These are phyloP conservation scores for Cyclura pinguis DNA, from an alignment of 2,797 vertebrate genomes.

Conservation along the genomic window DNA sequence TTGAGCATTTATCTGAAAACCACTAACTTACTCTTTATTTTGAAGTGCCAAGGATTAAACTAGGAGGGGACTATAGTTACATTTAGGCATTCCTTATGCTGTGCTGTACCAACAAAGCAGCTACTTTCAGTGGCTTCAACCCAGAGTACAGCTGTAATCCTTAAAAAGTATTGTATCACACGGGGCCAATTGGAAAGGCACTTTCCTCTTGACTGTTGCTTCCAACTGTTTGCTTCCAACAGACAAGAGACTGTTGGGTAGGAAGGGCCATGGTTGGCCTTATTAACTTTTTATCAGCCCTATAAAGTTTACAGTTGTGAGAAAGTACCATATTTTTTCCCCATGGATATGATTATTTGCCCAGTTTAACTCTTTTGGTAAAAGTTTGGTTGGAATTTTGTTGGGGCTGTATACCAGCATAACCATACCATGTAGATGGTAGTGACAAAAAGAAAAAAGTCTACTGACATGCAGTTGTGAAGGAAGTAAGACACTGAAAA, in stretches of 20 bases:
- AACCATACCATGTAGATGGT: too few relatives aligned
- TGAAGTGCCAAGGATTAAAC: not conserved
- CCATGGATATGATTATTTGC: not conserved
- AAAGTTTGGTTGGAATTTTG: too few relatives aligned
- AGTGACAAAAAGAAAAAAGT: too few relatives aligned
- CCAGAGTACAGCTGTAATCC: not conserved
- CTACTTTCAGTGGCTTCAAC: not conserved
- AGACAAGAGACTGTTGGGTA: not conserved
- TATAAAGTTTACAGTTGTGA: not conserved
- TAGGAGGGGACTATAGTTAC: not conserved
- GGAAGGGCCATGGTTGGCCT: not conserved
- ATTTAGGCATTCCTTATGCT: not conserved
- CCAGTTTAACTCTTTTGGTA: not conserved
- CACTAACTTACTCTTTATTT: not conserved
- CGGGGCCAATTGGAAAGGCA: not conserved
- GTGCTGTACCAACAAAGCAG: not conserved
- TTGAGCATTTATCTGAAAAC: not conserved
- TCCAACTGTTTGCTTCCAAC: not conserved
- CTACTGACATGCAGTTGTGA: too few relatives aligned
- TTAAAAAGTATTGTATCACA: not conserved
- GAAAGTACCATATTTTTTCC: not conserved
- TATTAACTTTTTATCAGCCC: not conserved
- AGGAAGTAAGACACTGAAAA: too few relatives aligned
- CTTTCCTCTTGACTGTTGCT: not conserved
- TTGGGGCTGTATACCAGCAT: too few relatives aligned